A percentile compares a stretch with the other conserved stretches of the same genome.
Evolutionary conservation across 2,113 vertebrate genomes (phyloP).

Genomic region (Odontophorus gujanensis): DNA sequence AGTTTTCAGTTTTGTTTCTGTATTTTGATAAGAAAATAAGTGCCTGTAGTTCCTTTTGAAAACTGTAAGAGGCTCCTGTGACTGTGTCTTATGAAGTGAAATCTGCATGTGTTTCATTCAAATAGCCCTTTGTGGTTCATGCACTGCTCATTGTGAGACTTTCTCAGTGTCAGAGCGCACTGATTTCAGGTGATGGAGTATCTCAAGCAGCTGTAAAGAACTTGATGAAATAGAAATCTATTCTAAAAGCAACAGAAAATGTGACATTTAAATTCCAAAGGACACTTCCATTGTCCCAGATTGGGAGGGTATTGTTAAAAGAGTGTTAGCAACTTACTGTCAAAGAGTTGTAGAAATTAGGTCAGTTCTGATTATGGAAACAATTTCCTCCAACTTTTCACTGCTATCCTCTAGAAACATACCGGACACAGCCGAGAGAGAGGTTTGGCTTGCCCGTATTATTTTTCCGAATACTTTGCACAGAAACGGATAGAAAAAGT

Average conservation of each 20-base stretch:
- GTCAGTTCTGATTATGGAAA: neutral
- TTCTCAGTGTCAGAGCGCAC: neutral
- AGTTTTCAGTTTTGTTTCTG: neutral
- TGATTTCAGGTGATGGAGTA: neutral
- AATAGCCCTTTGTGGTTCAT: neutral
- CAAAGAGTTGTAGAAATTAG: neutral
- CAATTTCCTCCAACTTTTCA: neutral
- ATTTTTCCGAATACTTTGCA: neutral
- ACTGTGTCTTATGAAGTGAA: neutral
- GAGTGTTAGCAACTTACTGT: neutral
- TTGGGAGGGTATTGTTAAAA: neutral
- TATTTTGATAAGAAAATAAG: neutral
- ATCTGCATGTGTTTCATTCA: neutral
- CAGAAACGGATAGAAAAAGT: neutral
- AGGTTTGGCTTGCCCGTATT: neutral
- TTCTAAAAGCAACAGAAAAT: neutral
- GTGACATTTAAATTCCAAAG: neutral
- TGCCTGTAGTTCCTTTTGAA: neutral
- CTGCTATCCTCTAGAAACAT: neutral
- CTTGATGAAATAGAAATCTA: rapidly evolving
- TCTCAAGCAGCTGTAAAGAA: neutral
- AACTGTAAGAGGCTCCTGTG: neutral
- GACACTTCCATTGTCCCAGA: neutral
- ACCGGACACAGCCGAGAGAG: neutral
- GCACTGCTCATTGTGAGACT: neutral